Conservation (phyloP, 2,888 invertebrate species). For the Tyria jacobaeae region DNA sequence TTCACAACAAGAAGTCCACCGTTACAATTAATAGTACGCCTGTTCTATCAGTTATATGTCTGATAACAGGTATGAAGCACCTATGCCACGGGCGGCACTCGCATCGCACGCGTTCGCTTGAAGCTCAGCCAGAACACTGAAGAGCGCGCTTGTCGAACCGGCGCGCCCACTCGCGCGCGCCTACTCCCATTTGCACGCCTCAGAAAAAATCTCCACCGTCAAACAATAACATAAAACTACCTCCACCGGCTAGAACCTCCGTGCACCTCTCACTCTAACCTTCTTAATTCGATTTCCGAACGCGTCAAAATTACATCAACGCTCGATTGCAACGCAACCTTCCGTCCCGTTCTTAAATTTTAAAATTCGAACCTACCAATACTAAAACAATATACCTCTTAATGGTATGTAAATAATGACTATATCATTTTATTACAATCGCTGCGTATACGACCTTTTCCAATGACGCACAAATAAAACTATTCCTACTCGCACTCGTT, state of each 20-base stretch:
- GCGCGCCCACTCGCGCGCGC: conserved; percentile 85
- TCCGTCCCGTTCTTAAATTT: conserved; percentile 78
- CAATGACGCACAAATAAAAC: conserved; percentile 60
- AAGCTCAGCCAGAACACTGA: conserved; percentile 87
- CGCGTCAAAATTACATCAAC: conserved; percentile 83
- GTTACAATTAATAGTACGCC: conserved; percentile 44
- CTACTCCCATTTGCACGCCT: conserved; percentile 86
- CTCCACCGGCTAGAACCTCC: conserved; percentile 75
- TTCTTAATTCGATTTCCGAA: conserved; percentile 85
- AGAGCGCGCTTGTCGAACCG: conserved; percentile 84
- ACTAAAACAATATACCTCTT: conserved; percentile 34
- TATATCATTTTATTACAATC: conserved; percentile 39
- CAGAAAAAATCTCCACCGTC: conserved; percentile 82
- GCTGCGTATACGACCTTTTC: conserved; percentile 57
- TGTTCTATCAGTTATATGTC: conserved; percentile 42
- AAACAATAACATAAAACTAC: conserved; percentile 85
- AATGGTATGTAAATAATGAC: conserved; percentile 31
- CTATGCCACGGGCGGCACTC: conserved; percentile 66
- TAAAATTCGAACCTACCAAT: conserved; percentile 45
- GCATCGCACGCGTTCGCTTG: conserved; percentile 82
- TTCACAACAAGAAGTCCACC: conserved; percentile 70
- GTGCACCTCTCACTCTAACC: conserved; percentile 84
- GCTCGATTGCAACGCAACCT: conserved; percentile 81
- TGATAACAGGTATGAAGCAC: conserved; percentile 57
- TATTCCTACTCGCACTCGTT: conserved; percentile 86